Conservation (phyloP, 2,113 vertebrate species). For the Trochalopteron elliotii region DNA sequence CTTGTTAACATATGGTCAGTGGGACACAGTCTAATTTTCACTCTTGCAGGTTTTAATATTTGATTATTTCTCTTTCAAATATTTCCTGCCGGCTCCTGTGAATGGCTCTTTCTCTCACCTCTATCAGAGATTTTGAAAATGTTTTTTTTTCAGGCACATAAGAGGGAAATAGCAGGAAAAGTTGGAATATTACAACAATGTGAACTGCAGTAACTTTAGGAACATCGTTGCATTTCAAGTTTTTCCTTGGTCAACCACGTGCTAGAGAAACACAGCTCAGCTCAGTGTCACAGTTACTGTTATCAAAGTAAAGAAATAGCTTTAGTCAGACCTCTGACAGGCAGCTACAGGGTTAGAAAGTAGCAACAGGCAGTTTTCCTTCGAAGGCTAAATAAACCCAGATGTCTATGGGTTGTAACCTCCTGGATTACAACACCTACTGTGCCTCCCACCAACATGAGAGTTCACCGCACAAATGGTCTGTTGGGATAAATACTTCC, state of each 20-base stretch:
- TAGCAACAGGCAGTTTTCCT: not conserved
- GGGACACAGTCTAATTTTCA: not conserved
- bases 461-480: accelerated
- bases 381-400: not conserved
- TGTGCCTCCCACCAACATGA: not conserved
- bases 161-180: not conserved
- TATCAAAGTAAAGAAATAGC: not conserved
- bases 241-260: not conserved
- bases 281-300: not conserved
- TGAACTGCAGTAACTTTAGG: not conserved
- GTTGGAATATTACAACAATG: not conserved
- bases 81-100: not conserved
- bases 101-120: not conserved
- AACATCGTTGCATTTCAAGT: not conserved
- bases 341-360: accelerated
- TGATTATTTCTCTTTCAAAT: not conserved
- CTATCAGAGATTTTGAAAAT: not conserved
- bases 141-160: not conserved
- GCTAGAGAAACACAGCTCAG: not conserved
- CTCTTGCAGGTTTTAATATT: not conserved
- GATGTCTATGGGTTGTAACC: not conserved
- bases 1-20: not conserved
- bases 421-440: not conserved
- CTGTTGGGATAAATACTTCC: not conserved
- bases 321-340: not conserved